These are phyloP conservation scores for Branchipolynoe longqiensis DNA, from an alignment of 2,888 invertebrate genomes.

Conservation along the genomic window DNA sequence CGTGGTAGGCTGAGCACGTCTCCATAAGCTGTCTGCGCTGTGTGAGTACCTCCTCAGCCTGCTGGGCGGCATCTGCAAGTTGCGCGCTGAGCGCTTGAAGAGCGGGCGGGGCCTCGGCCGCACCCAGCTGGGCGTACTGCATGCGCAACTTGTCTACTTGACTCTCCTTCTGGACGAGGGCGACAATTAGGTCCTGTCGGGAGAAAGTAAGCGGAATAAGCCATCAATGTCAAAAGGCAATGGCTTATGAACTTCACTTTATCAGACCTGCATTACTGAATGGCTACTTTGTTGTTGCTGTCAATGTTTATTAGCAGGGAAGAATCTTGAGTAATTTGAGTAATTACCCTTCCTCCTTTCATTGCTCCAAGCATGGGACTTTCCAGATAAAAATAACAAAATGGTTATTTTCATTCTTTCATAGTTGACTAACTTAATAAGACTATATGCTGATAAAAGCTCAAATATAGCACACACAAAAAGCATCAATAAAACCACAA, in stretches of 20 bases:
- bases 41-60: conserved; percentile 66
- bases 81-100: conserved; percentile 71
- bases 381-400: no score
- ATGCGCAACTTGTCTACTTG: conserved; percentile 84
- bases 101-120: neutral
- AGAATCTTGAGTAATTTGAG: no score
- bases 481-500: neutral
- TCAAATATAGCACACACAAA: neutral
- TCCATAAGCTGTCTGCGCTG: conserved; percentile 18
- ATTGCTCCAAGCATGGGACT: no score
- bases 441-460: neutral
- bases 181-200: conserved; percentile 90
- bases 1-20: conserved; percentile 57
- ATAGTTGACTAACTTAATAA: neutral
- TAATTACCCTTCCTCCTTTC: no score
- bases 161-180: conserved; percentile 89
- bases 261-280: no score
- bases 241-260: no score
- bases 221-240: no score
- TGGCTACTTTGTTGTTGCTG: no score
- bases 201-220: conserved; percentile 80
- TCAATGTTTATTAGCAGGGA: no score
- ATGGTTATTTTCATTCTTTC: no score
- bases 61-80: conserved; percentile 64
- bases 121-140: conserved; percentile 52